phyloP scores from a whole-genome alignment of 2,113 vertebrate species.

The Myotis lucifugus region DNA sequence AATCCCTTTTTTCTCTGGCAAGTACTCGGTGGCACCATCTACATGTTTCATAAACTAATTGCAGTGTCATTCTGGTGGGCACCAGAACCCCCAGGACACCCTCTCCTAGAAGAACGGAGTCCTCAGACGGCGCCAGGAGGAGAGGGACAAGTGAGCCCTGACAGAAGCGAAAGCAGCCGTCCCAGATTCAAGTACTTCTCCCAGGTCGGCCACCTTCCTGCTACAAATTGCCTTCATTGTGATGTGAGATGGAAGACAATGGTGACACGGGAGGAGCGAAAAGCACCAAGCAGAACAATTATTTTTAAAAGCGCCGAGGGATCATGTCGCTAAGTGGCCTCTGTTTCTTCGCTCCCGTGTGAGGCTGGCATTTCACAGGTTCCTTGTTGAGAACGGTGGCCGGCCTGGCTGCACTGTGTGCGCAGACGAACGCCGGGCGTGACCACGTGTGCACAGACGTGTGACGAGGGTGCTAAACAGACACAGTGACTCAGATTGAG shows the following conservation, averaged over 20 bases:
- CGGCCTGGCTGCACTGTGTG: conserved; percentile 1
- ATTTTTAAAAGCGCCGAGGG: conserved; percentile 73
- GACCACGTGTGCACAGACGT: not conserved
- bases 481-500: conserved; percentile 17
- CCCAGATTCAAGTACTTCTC: conserved; percentile 53
- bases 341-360: conserved; percentile 56
- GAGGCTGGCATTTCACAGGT: conserved; percentile 66
- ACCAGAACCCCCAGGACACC: not conserved
- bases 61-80: not conserved
- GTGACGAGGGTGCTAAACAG: conserved; percentile 12
- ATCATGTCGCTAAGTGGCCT: conserved; percentile 68
- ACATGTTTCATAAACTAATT: not conserved
- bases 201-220: conserved; percentile 64
- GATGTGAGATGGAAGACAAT: conserved; percentile 69
- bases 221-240: conserved; percentile 80
- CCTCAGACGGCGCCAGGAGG: not conserved
- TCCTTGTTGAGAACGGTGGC: conserved; percentile 54
- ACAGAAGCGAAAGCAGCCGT: not conserved
- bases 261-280: conserved; percentile 72
- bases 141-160: not conserved
- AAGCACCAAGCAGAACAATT: conserved; percentile 66
- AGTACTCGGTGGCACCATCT: not conserved
- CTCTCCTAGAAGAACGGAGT: fast-evolving
- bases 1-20: not conserved
- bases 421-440: not conserved